Conservation (phyloP, 1,140 invertebrate species). For the Platyura marginata region DNA sequence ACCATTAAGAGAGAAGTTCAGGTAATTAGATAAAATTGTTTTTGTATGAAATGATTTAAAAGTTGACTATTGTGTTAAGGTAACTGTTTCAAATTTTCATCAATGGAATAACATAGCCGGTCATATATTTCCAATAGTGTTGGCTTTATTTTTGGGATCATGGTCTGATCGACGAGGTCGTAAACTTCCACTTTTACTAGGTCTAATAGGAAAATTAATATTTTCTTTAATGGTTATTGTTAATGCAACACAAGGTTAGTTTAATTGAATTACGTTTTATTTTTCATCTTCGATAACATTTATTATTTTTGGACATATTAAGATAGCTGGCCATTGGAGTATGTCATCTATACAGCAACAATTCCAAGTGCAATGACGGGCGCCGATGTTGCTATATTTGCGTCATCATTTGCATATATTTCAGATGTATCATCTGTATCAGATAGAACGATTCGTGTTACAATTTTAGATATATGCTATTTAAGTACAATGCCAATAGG, state of each 20-base stretch:
- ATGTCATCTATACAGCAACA: slow-evolving; percentile 49
- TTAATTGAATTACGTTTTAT: no score
- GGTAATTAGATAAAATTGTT: slow-evolving; percentile 21
- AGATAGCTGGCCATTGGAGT: slow-evolving; percentile 47
- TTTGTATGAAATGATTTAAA: no score
- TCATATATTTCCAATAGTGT: slow-evolving; percentile 44
- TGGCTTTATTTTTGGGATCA: slow-evolving; percentile 56
- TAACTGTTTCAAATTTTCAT: slow-evolving; percentile 48
- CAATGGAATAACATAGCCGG: slow-evolving; percentile 54
- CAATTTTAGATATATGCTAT: slow-evolving; percentile 52
- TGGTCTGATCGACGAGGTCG: slow-evolving; percentile 51
- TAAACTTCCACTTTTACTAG: slow-evolving; percentile 39
- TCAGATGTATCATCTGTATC: slow-evolving; percentile 42
- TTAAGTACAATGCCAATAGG: slow-evolving; percentile 55
- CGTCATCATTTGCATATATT: slow-evolving; percentile 50
- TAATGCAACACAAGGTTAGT: slow-evolving; percentile 37
- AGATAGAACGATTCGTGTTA: slow-evolving; percentile 47
- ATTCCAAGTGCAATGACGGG: slow-evolving; percentile 51
- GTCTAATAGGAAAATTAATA: slow-evolving; percentile 47
- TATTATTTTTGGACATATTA: no score
- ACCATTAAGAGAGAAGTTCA: slow-evolving; percentile 41
- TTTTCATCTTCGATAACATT: slow-evolving; percentile 3
- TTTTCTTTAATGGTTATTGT: slow-evolving; percentile 52
- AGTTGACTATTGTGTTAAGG: no score
- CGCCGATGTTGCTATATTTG: slow-evolving; percentile 55